A percentile compares a stretch with the other conserved stretches of the same genome.
These are phyloP conservation scores for Panagrolaimus sp. DNA, from an alignment of 1,140 invertebrate species.

Conservation along the genomic window DNA sequence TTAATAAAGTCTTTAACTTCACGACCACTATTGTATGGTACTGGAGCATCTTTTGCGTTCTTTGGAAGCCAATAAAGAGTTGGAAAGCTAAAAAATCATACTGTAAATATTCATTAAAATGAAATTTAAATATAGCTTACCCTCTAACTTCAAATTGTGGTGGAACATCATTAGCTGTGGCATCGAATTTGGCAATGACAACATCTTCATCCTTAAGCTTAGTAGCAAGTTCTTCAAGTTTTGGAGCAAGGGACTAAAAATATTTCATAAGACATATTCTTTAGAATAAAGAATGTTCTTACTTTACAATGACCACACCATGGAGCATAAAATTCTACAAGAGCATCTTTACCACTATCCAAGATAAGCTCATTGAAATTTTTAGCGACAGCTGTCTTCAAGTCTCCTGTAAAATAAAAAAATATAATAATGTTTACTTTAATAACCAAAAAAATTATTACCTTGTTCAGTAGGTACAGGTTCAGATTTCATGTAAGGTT, in stretches of 20 bases:
- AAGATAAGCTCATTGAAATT: constrained; percentile 92
- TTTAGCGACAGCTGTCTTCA: too few species aligned
- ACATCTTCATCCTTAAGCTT: constrained; percentile 77
- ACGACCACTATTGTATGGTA: constrained; percentile 88
- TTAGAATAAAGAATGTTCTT: too few species aligned
- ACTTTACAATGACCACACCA: constrained; percentile 96
- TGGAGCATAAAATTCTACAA: constrained; percentile 95
- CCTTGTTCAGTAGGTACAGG: constrained; percentile 77
- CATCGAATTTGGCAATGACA: constrained; percentile 95
- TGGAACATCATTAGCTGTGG: constrained; percentile 95
- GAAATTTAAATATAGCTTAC: constrained; percentile 49
- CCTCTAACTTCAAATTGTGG: constrained; percentile 79
- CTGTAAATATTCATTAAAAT: background rate
- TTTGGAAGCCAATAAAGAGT: constrained; percentile 92
- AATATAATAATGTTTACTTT: too few species aligned
- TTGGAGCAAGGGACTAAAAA: constrained; percentile 72
- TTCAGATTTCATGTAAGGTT: constrained; percentile 92
- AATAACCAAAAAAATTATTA: too few species aligned
- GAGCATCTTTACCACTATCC: constrained; percentile 81
- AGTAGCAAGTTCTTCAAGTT: constrained; percentile 85
- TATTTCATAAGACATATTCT: too few species aligned
- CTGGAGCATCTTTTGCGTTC: constrained; percentile 71
- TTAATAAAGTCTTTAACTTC: constrained; percentile 90
- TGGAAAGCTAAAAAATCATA: constrained; percentile 72
- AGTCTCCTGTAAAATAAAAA: too few species aligned